Conservation (phyloP, 2,113 vertebrate genomes). For the Lepisosteus oculatus region DNA sequence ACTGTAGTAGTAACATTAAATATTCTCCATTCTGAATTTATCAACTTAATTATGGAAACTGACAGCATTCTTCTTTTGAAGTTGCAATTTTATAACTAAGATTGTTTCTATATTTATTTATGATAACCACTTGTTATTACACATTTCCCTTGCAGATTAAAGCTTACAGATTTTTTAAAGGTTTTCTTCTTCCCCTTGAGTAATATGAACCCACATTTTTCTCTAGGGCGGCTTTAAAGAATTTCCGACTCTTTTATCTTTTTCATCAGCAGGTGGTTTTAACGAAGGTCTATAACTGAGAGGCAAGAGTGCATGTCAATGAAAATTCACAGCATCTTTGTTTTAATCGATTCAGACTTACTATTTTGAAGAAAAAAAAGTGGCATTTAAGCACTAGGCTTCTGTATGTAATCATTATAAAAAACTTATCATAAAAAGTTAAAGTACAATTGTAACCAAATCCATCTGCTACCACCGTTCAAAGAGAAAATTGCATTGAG, state of each 20-base stretch:
- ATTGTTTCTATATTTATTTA: neutral
- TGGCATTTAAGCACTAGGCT: no score
- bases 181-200: neutral
- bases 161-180: constrained; percentile 4
- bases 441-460: no score
- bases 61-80: no score
- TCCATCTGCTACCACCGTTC: no score
- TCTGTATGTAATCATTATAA: no score
- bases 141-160: neutral
- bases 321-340: constrained; percentile 20
- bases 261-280: constrained; percentile 36
- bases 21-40: neutral
- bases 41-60: neutral
- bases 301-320: constrained; percentile 23
- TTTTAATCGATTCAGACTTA: constrained; percentile 8
- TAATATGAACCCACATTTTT: neutral
- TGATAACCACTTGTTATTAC: constrained; percentile 10
- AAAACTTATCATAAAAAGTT: no score
- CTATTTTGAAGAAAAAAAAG: constrained; percentile 1
- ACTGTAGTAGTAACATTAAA: no score
- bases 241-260: constrained; percentile 33
- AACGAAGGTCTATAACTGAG: constrained; percentile 31
- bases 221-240: constrained; percentile 9
- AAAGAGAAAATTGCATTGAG: no score
- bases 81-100: no score